Evolutionary conservation across 30 jellyfish, hydroid and myxozoan genomes (phyloP), one percentile per base, ranked within the genome.

Genomic region (Aurelia aurita): DNA sequence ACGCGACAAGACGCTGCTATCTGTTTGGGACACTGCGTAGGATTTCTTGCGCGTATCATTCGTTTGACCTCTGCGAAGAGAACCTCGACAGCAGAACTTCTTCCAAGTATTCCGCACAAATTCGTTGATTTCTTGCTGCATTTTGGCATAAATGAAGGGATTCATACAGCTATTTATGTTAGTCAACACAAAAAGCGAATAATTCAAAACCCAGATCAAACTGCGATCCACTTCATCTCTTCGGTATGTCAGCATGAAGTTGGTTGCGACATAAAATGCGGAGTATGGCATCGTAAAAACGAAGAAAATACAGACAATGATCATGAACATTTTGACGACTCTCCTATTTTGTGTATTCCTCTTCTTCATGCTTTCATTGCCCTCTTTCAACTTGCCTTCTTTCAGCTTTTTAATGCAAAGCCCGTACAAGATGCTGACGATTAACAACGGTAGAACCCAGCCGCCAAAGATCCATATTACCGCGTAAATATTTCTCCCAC

Each of bases 121-220:
- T 14, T 23, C 34, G 39, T 60, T 77, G 34, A 77, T 32, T 11
- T 77, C 89, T 77, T 67, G 63, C 20, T 84, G 82, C 82, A 77
- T 27, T 60, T 57, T 70, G 57, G 89, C 89, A 47, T 86, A 86
- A 35, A 86, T 53, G 39, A 86, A 18, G 2, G 95, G 95, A 55
- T 86, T 86, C 39, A 76, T 44, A 79, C 95, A 86, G 79, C 89
- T 75, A 57, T 86, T 86, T 65, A 64, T 13, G 26, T 35, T 72
- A 28, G 85, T 72, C 22, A 76, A 10, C 20, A 58, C 79, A 35
- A 65, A 62, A 10, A 86, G 73, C 21, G 89, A 58, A 65, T 86
- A 86, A 54, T 86, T 74, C 69, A 63, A 31, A 34, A 69, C 58
- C 85, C 72, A 60, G 43, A 86, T 45, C n/a, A 67, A 22, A 16